A percentile compares a stretch with the other conserved stretches of the same genome.
These are phyloP conservation scores for Tapirus indicus DNA, from an alignment of 2,797 vertebrate genomes.

Conservation along the genomic window DNA sequence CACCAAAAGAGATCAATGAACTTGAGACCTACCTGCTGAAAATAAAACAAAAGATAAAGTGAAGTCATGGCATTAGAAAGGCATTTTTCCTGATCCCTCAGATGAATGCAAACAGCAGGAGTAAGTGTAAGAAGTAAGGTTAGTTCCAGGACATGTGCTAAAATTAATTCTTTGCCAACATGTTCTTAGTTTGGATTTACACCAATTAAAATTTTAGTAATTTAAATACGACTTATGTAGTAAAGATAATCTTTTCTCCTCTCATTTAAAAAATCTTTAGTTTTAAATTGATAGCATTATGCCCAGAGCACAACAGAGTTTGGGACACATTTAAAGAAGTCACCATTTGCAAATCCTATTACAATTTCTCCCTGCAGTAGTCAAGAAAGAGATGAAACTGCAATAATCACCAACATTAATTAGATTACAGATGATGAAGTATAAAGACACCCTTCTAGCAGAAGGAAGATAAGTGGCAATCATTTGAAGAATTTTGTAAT, in stretches of 20 bases:
- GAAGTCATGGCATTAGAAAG: neutral
- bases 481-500: neutral
- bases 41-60: neutral
- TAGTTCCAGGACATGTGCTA: slow-evolving; percentile 13
- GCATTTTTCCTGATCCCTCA: neutral
- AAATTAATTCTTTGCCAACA: slow-evolving; percentile 23
- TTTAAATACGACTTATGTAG: slow-evolving; percentile 30
- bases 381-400: slow-evolving; percentile 21
- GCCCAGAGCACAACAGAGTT: neutral
- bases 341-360: neutral
- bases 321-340: neutral
- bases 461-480: neutral
- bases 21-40: neutral
- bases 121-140: slow-evolving; percentile 42
- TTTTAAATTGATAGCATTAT: slow-evolving; percentile 45
- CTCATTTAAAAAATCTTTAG: slow-evolving; percentile 7
- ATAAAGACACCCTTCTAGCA: neutral
- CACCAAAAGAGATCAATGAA: neutral
- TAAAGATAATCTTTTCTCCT: neutral
- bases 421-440: slow-evolving; percentile 11
- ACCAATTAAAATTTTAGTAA: slow-evolving; percentile 65
- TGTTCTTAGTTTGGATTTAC: slow-evolving; percentile 49
- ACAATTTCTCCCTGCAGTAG: neutral
- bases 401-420: neutral
- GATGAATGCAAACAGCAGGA: slow-evolving; percentile 14